Percentiles rank a stretch among this genome's conserved stretches.
Conservation (phyloP, 92 coral and sea anemone species). For the Siderastrea radians region DNA sequence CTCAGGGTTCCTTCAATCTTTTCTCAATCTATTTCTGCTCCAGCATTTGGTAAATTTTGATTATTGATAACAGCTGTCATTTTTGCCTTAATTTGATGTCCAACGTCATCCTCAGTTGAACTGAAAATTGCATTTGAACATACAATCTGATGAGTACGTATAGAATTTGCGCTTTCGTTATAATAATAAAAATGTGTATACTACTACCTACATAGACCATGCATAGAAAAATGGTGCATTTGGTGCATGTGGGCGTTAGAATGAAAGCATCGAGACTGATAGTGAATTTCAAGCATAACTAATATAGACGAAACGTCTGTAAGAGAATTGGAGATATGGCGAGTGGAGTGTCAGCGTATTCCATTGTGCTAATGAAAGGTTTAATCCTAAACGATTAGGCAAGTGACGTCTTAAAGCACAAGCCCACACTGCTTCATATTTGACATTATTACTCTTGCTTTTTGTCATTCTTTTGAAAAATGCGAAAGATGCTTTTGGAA, state of each 20-base stretch:
- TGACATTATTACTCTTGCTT: neutral
- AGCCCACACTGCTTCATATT: neutral
- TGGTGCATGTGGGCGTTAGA: neutral
- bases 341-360: conserved; percentile 1
- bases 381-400: neutral
- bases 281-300: neutral
- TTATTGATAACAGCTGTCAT: too few relatives aligned
- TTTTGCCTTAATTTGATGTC: too few relatives aligned
- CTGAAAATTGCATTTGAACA: too few relatives aligned
- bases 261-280: neutral
- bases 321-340: neutral
- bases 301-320: neutral
- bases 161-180: too few relatives aligned
- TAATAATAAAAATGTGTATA: too few relatives aligned
- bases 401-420: neutral
- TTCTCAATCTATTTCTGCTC: neutral
- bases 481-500: neutral
- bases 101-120: too few relatives aligned
- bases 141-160: too few relatives aligned
- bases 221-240: too few relatives aligned
- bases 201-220: too few relatives aligned
- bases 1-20: neutral
- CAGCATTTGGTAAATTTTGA: too few relatives aligned
- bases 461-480: neutral
- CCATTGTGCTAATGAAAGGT: neutral